phyloP scores from a whole-genome alignment of 2,888 invertebrate genomes.

The Zygogramma bicolorata region DNA sequence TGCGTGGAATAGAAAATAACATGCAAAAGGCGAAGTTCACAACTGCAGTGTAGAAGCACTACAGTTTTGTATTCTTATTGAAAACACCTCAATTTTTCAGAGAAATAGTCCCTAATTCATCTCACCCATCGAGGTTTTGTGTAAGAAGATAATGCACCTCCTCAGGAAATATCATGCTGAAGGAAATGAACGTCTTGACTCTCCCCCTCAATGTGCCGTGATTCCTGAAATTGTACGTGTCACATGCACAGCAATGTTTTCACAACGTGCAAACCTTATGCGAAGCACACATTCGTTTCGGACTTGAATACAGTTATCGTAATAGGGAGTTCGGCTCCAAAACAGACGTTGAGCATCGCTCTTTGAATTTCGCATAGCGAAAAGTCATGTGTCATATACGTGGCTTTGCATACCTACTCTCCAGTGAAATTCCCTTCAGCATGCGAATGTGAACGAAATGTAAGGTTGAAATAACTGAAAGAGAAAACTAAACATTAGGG shows the following conservation, averaged over 20 bases:
- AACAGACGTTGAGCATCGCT: background rate
- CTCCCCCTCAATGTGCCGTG: background rate
- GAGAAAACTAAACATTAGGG: too few relatives aligned
- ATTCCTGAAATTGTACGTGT: background rate
- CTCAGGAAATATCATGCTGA: background rate
- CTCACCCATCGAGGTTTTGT: too few relatives aligned
- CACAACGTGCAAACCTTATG: background rate
- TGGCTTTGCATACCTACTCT: background rate
- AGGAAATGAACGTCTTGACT: background rate
- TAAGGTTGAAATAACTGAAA: too few relatives aligned
- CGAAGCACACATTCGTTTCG: background rate
- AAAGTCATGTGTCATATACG: background rate
- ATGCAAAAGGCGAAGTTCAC: too few relatives aligned
- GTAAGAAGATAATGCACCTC: too few relatives aligned
- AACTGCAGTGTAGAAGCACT: too few relatives aligned
- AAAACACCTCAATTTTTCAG: too few relatives aligned
- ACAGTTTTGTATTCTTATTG: too few relatives aligned
- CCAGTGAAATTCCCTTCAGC: too few relatives aligned
- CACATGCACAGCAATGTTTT: background rate
- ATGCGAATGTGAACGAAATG: too few relatives aligned
- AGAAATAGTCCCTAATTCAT: too few relatives aligned
- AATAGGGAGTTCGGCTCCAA: background rate
- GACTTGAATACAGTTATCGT: background rate
- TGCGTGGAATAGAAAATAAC: too few relatives aligned
- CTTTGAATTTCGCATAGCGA: background rate